These are phyloP conservation scores for Mohoua ochrocephala DNA, from an alignment of 2,113 vertebrate species.

Conservation along the genomic window DNA sequence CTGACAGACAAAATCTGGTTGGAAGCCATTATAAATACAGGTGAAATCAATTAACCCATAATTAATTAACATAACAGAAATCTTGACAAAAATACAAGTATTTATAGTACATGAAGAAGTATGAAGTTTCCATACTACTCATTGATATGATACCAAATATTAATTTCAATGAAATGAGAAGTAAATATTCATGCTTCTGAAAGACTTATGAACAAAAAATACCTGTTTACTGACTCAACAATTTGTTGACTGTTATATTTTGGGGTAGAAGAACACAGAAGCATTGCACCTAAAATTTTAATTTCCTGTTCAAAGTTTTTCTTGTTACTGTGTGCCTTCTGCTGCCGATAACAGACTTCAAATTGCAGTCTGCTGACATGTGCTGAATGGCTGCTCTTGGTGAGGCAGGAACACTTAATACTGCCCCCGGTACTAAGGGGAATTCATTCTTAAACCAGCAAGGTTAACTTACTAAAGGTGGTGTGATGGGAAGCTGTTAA, in stretches of 20 bases:
- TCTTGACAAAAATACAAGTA: neutral
- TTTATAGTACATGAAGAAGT: neutral
- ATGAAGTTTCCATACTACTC: neutral
- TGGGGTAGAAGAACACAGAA: neutral
- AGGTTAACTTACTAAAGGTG: neutral
- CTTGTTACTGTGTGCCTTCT: neutral
- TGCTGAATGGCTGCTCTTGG: neutral
- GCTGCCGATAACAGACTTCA: accelerated
- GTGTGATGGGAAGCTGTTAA: neutral
- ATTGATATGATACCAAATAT: neutral
- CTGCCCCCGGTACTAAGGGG: neutral
- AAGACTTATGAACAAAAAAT: neutral
- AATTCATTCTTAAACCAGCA: neutral
- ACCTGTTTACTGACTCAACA: neutral
- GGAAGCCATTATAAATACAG: neutral
- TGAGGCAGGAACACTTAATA: neutral
- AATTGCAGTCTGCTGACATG: neutral
- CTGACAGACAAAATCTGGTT: neutral
- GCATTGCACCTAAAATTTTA: neutral
- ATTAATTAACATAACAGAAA: neutral
- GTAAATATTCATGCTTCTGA: neutral
- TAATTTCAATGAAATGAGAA: neutral
- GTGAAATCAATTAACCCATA: neutral
- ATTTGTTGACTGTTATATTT: neutral
- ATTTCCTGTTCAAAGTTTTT: neutral